Evolutionary conservation across 2,888 invertebrate species (phyloP), one percentile per base, ranked within the genome.

Genomic region (Adineta ricciae): DNA sequence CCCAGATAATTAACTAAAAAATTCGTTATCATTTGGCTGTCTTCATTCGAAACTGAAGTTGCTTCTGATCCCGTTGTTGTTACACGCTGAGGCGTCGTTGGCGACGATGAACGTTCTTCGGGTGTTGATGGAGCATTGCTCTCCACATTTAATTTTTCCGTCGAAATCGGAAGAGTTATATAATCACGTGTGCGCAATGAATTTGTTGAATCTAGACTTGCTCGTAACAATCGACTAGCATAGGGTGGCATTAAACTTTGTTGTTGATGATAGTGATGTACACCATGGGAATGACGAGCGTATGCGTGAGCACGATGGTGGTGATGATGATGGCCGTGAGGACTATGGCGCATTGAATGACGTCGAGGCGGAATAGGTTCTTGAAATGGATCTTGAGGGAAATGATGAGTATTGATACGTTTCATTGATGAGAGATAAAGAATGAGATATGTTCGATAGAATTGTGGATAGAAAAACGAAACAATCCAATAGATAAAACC

Each of bases 1-100:
- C 82, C 52, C n/a, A 84, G 84, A 49, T 86, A 86, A n/a, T 86
- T 56, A 24, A n/a, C 38, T 16, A 82, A n/a, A 64, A 86, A 86
- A 14, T 78, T 78, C 5, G 64, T 72, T 7, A 85, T n/a, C 24
- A 85, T 36, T 72, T 46, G 83, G 16, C 38, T 49, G 50, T 85
- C 83, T n/a, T 41, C 41, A 78, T 41, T 7, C 11, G 32, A 32
- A 19, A 64, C 11, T 16, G 32, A 5, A 32, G 14, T 19, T 32
- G 32, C 3, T 32, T 64, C 19, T 5, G 32, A 19, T 19, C 0
- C 32, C 16, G 1, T 19, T 16, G 32, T 14, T 32, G 16, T 4
- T n/a, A 16, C 19, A 32, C 0, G 64, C 19, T 27, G 16, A 27
- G 32, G 19, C 11, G 64, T 64, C 7, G 64, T 1, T 19, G 64